phyloP scores from a whole-genome alignment of 2,888 invertebrate species.

The Athalia cordata region DNA sequence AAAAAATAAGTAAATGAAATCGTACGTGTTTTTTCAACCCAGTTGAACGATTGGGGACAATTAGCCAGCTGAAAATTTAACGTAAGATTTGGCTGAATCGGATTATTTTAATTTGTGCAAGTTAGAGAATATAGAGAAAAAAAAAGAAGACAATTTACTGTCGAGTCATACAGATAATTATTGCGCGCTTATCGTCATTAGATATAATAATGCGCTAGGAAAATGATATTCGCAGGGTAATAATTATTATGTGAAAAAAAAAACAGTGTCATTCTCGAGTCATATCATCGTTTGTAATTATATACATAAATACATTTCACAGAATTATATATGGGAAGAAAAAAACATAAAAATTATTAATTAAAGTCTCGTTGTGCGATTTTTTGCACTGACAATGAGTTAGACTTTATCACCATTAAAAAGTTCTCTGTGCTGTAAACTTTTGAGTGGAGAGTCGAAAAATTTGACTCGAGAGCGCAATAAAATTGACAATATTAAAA shows the following conservation, averaged over 20 bases:
- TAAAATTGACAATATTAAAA: slow-evolving; percentile 20
- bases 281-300: slow-evolving; percentile 13
- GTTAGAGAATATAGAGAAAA: too few species aligned
- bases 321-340: neutral
- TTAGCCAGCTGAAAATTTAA: too few species aligned
- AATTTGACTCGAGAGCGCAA: slow-evolving; percentile 15
- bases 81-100: too few species aligned
- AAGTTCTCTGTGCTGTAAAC: too few species aligned
- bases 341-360: neutral
- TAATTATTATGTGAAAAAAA: neutral
- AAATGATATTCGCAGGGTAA: slow-evolving; percentile 20
- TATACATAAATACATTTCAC: neutral
- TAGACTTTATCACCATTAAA: too few species aligned
- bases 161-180: too few species aligned
- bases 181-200: too few species aligned
- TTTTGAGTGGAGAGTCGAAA: neutral
- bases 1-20: neutral
- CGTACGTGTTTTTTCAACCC: too few species aligned
- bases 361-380: neutral
- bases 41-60: too few species aligned
- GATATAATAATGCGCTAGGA: neutral
- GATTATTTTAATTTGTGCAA: too few species aligned
- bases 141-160: too few species aligned
- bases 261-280: neutral
- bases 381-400: too few species aligned